These are phyloP conservation scores for Dryomyza anilis DNA, from an alignment of 2,888 invertebrate species.

Conservation along the genomic window DNA sequence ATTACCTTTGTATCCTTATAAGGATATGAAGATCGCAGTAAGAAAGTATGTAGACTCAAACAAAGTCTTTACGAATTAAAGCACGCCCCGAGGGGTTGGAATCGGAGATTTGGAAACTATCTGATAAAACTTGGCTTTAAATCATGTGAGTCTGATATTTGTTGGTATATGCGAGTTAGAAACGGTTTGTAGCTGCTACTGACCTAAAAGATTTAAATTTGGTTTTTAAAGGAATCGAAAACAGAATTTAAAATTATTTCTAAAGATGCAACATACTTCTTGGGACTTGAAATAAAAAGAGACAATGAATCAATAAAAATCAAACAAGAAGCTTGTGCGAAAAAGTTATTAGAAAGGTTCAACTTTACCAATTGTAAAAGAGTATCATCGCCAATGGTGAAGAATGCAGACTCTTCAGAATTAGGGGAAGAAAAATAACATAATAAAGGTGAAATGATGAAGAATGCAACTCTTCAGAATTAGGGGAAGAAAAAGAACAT, in stretches of 20 bases:
- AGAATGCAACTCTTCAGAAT: too few relatives aligned
- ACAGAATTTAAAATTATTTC: slow-evolving; percentile 49
- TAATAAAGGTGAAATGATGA: too few relatives aligned
- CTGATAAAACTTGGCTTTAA: slow-evolving; percentile 33
- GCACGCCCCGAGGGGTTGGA: slow-evolving; percentile 29
- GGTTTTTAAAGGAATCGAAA: slow-evolving; percentile 39
- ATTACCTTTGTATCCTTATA: too few relatives aligned
- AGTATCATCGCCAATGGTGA: slow-evolving; percentile 25
- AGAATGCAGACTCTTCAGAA: neutral
- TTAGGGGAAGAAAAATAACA: too few relatives aligned
- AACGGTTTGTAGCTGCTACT: slow-evolving; percentile 28
- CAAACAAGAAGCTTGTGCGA: slow-evolving; percentile 24
- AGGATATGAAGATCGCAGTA: slow-evolving; percentile 30
- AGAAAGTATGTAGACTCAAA: slow-evolving; percentile 29
- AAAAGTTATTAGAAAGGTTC: slow-evolving; percentile 30
- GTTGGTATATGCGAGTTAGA: slow-evolving; percentile 34
- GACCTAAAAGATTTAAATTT: slow-evolving; percentile 20
- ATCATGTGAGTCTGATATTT: slow-evolving; percentile 36
- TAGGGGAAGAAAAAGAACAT: neutral
- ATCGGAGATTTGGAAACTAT: too few relatives aligned
- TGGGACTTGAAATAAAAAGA: slow-evolving; percentile 37
- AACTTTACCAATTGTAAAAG: slow-evolving; percentile 28
- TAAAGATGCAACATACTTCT: slow-evolving; percentile 55
- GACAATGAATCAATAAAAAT: too few relatives aligned
- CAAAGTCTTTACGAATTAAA: slow-evolving; percentile 32